Evolutionary conservation across 2,113 vertebrate genomes (phyloP).

Genomic region (Scalopus aquaticus): DNA sequence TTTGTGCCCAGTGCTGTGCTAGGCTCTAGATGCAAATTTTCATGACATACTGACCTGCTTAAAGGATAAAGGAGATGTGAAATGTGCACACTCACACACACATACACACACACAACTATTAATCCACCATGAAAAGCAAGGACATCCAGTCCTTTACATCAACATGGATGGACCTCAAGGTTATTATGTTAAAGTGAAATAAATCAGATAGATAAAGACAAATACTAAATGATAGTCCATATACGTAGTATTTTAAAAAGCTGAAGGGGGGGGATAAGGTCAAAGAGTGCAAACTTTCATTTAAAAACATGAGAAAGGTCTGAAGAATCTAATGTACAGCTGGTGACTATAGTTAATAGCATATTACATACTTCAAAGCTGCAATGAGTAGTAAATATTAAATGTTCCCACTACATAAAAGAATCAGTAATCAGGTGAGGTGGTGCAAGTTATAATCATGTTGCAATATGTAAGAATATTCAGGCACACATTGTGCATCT

Average conservation of each 20-base stretch:
- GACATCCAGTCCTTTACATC: neutral
- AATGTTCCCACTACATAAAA: neutral
- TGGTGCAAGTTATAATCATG: neutral
- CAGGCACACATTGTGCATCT: neutral
- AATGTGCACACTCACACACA: neutral
- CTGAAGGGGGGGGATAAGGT: neutral
- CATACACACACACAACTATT: neutral
- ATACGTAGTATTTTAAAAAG: neutral
- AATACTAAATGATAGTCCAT: neutral
- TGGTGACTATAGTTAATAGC: neutral
- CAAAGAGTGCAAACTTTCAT: neutral
- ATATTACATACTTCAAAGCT: neutral
- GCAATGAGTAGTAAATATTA: neutral
- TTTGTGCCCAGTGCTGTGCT: neutral
- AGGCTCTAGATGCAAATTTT: neutral
- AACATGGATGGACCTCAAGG: neutral
- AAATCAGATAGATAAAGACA: neutral
- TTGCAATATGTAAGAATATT: neutral
- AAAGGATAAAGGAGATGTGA: neutral
- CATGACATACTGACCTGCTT: neutral
- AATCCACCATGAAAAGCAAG: neutral
- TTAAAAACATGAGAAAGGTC: neutral
- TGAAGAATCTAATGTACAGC: neutral
- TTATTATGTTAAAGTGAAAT: neutral
- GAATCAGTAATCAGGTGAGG: neutral